These are phyloP conservation scores for Benthochromis sp. DNA, from an alignment of 2,113 vertebrate genomes.

Conservation along the genomic window DNA sequence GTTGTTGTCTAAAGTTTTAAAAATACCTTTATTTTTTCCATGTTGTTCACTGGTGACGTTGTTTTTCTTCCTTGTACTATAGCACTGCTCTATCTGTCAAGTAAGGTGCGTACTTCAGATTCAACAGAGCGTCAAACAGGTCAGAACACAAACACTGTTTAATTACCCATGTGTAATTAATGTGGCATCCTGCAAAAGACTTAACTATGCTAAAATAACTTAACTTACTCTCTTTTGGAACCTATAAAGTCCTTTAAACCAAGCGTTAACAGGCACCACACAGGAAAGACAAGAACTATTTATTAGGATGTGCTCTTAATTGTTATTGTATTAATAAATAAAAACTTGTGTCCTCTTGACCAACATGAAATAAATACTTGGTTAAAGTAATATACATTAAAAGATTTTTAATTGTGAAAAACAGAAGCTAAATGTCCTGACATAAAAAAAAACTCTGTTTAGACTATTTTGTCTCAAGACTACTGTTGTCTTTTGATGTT, in stretches of 20 bases:
- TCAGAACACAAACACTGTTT: not conserved
- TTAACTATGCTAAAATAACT: accelerated
- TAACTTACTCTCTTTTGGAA: not conserved
- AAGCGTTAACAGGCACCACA: accelerated
- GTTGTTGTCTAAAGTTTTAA: not conserved
- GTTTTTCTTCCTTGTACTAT: not conserved
- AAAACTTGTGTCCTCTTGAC: accelerated
- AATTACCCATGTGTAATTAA: not conserved
- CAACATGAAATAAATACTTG: not conserved
- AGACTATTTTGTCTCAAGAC: not conserved
- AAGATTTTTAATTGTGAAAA: accelerated
- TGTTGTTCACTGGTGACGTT: accelerated
- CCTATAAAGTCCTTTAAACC: not conserved
- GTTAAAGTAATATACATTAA: not conserved
- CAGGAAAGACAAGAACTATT: accelerated
- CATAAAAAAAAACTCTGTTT: not conserved
- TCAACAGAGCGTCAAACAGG: accelerated
- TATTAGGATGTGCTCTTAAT: accelerated
- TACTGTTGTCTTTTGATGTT: not conserved
- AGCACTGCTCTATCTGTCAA: not conserved
- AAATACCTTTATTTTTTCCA: not conserved
- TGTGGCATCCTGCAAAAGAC: accelerated
- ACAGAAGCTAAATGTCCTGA: not conserved
- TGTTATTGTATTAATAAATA: not conserved
- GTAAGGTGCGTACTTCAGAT: not conserved